Evolutionary conservation across 1,140 invertebrate species (phyloP).

Genomic region (Drosophila asahinai): DNA sequence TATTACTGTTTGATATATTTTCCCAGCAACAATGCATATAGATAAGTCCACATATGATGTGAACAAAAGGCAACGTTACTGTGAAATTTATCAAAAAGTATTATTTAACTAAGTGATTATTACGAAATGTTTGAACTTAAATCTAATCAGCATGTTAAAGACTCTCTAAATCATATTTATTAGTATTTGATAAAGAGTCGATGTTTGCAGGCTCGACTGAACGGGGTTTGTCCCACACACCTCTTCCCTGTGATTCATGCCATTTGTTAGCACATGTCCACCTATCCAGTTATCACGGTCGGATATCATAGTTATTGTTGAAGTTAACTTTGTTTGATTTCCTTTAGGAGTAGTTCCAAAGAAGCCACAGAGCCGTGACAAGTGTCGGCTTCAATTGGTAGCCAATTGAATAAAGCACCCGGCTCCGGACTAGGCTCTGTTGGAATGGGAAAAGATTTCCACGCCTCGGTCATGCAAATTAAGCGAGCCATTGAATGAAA

Average conservation of each 20-base stretch:
- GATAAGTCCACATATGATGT: background rate
- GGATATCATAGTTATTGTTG: conserved; percentile 11
- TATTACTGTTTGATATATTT: background rate
- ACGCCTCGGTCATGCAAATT: conserved; percentile 48
- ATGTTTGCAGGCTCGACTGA: background rate
- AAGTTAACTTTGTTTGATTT: background rate
- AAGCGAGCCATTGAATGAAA: conserved; percentile 66
- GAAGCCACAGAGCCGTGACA: background rate
- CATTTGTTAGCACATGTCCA: background rate
- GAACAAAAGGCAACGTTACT: background rate
- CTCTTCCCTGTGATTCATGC: conserved; percentile 15
- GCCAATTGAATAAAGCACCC: conserved; percentile 55
- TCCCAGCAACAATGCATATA: background rate
- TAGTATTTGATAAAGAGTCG: background rate
- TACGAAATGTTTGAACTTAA: conserved; percentile 1
- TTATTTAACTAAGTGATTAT: background rate
- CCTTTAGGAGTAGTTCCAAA: background rate
- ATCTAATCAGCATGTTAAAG: conserved; percentile 7
- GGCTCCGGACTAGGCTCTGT: background rate
- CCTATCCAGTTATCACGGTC: conserved; percentile 1
- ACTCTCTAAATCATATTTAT: conserved; percentile 1
- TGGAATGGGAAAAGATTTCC: conserved; percentile 30
- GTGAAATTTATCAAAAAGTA: background rate
- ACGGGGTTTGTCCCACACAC: conserved; percentile 1
- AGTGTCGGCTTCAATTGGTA: conserved; percentile 42